Evolutionary conservation across 2,888 invertebrate genomes (phyloP), one percentile per base, ranked within the genome.

Genomic region (Drosophila kokeensis): DNA sequence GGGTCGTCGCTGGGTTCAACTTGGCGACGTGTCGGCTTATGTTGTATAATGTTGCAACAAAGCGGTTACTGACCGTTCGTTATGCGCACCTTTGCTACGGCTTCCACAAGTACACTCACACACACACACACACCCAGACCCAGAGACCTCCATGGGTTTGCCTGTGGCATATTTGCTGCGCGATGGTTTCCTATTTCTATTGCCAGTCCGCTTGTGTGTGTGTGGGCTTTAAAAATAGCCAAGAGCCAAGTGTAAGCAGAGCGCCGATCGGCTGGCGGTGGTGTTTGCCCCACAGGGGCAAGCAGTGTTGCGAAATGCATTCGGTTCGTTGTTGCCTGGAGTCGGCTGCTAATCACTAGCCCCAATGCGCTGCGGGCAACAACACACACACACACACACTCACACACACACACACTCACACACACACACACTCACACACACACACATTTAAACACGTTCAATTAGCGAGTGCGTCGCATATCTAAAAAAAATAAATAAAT

Each of bases 21-120:
- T n/a, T 50, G 50, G 50, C 42, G 36, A 11, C 7, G 30, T 18
- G 69, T 11, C 38, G 52, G 83, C 77, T 83, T 73, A 76, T 76
- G 78, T 87, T 85, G 83, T 85, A 87, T 85, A 84, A 81, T 81
- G 86, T 87, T 84, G 81, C 84, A 83, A 64, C 67, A 71, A 38
- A 72, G 79, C 83, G 86, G 83, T 81, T 85, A 79, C 66, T 87
- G 88, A 87, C 88, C 88, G 86, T 71, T 67, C 52, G 54, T 49
- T 45, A 40, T 40, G 18, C 18, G 40, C 40, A 71, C 74, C 77
- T 73, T 73, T 83, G 73, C 69, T 83, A 86, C 62, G 83, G 83
- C 82, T 83, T 83, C 82, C 57, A 53, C 57, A 45, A 40, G n/a
- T n/a, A 40, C 49, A 48, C 61, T 74, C 61, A 58, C 57, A 68